Evolutionary conservation across 1,140 invertebrate genomes (phyloP).

Genomic region (Eumeta japonica): DNA sequence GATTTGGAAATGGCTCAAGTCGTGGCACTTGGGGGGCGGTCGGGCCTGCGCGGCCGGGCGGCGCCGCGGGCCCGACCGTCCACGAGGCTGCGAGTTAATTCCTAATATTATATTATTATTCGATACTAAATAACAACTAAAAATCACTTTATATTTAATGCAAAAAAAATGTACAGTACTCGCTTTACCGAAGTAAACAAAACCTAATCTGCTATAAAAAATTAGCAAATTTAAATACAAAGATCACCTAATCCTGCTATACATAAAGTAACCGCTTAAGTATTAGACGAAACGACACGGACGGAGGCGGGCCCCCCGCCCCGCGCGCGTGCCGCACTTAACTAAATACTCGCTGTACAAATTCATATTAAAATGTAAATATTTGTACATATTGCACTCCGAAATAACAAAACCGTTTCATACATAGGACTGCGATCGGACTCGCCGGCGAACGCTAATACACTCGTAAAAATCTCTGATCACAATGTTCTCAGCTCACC

Average conservation of each 20-base stretch:
- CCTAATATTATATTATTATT: constrained; percentile 46
- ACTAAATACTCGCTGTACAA: constrained; percentile 56
- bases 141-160: constrained; percentile 57
- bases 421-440: not conserved
- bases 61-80: too few relatives aligned
- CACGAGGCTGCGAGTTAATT: constrained; percentile 48
- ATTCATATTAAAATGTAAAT: constrained; percentile 55
- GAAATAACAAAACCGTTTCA: constrained; percentile 51
- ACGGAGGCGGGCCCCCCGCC: too few relatives aligned
- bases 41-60: not conserved
- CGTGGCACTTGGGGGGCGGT: too few relatives aligned
- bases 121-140: constrained; percentile 57
- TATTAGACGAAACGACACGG: constrained; percentile 52
- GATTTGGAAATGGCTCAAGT: too few relatives aligned
- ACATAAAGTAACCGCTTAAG: constrained; percentile 55
- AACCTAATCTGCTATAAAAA: constrained; percentile 56
- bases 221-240: constrained; percentile 57
- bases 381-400: constrained; percentile 59
- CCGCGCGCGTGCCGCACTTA: too few relatives aligned
- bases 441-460: not conserved
- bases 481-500: constrained; percentile 53
- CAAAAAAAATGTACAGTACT: constrained; percentile 56
- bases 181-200: constrained; percentile 51
- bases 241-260: constrained; percentile 51
- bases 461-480: constrained; percentile 38